phyloP scores from a whole-genome alignment of 2,113 vertebrate species.

The Lonchura striata region DNA sequence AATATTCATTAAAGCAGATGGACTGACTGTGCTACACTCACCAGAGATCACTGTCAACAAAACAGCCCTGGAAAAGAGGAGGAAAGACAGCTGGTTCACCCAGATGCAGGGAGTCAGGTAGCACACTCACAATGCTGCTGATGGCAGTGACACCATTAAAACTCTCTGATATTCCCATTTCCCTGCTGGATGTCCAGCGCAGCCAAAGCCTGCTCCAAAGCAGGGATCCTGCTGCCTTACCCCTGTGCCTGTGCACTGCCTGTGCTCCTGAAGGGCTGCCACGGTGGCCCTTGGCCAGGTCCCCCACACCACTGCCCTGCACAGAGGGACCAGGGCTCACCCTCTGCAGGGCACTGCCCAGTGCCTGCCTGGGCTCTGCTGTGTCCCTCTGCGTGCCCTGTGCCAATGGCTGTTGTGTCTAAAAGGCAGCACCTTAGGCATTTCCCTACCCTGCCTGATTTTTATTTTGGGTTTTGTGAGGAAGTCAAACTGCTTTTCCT shows the following conservation, averaged over 20 bases:
- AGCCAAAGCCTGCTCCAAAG: fast-evolving
- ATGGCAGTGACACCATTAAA: not conserved
- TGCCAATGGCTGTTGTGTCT: not conserved
- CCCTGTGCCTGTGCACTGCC: not conserved
- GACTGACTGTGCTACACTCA: not conserved
- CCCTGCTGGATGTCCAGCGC: not conserved
- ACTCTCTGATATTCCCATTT: not conserved
- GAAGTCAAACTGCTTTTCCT: not conserved
- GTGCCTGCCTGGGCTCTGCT: not conserved
- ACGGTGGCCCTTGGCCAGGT: not conserved
- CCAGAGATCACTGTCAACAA: not conserved
- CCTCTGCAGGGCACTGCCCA: not conserved
- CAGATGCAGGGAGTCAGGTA: fast-evolving
- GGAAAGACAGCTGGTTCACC: fast-evolving
- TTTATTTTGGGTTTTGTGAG: not conserved
- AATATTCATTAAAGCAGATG: not conserved
- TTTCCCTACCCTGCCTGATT: not conserved
- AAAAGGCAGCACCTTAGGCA: not conserved
- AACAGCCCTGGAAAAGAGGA: fast-evolving
- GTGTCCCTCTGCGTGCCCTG: not conserved
- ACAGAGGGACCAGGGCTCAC: not conserved
- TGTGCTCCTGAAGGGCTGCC: fast-evolving
- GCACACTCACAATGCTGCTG: not conserved
- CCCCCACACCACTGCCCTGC: not conserved
- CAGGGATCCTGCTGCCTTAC: fast-evolving